Evolutionary conservation across 2,797 vertebrate species (phyloP), one percentile per base, ranked within the genome.

Genomic region (Anableps anableps): DNA sequence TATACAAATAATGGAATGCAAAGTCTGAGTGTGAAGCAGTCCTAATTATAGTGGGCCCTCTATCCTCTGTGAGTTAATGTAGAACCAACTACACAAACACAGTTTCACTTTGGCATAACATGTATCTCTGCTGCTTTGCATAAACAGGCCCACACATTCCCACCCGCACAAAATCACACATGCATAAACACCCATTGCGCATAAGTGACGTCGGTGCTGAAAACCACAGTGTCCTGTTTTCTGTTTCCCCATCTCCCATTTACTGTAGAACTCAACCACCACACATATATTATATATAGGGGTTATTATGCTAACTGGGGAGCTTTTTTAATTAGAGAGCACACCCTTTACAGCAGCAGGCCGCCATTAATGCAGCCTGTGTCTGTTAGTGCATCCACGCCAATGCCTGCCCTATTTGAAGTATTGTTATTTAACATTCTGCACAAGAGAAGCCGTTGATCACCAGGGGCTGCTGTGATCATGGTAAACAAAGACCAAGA

Each of bases 341-440:
- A 62, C n/a, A 82, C 36, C 85, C 55, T 87, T 85, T 85, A 55
- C 76, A 88, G 78, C 82, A 84, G 74, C 74, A 53, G 83, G 75
- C 78, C 66, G 43, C 78, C 87, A 83, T 90, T 93, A 91, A 86
- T 84, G 89, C 83, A 82, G 50, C 47, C 81, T 19, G 84, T 83
- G 84, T 85, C 81, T 86, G 84, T 86, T 75, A 58, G 83, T 79
- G 86, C 72, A 80, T 86, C 78, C 80, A 81, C 77, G 38, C 41
- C 53, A 74, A 82, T 76, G 76, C 76, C 60, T 58, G 55, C 26
- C 7, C 80, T 76, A 0, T 79, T 82, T 34, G 72, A 83, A 91
- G 82, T 78, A 77, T 79, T 81, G 80, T 92, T 93, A 90, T 91
- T 92, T 91, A 92, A 89, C 85, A 89, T 85, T 86, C 81, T 72